Evolutionary conservation across 2,113 vertebrate genomes (phyloP).

Genomic region (Chitala chitala): DNA sequence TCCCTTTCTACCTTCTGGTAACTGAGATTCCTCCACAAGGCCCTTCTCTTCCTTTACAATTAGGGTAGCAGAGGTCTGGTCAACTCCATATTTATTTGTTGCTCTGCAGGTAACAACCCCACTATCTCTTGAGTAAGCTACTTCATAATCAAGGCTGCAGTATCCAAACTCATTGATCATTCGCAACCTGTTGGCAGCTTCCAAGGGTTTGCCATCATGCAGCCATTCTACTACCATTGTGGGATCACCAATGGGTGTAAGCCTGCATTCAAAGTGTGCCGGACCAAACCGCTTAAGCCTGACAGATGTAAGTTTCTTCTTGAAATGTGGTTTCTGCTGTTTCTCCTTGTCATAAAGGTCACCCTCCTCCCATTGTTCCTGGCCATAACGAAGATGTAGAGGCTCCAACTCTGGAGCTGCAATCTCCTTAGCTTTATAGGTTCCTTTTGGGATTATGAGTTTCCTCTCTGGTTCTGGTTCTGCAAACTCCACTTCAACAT

Average conservation of each 20-base stretch:
- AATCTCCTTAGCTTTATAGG: slow-evolving; percentile 93
- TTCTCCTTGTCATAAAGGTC: slow-evolving; percentile 89
- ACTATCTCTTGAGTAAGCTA: slow-evolving; percentile 82
- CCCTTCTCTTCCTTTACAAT: slow-evolving; percentile 86
- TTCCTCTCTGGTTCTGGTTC: slow-evolving; percentile 84
- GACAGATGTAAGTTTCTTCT: slow-evolving; percentile 83
- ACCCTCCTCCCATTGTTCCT: slow-evolving; percentile 89
- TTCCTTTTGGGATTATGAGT: slow-evolving; percentile 87
- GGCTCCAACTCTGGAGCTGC: slow-evolving; percentile 90
- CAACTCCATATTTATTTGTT: no score
- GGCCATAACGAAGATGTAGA: slow-evolving; percentile 80
- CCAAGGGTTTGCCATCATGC: slow-evolving; percentile 80
- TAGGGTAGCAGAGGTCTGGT: no score
- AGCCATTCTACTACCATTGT: slow-evolving; percentile 86
- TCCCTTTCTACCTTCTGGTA: slow-evolving; percentile 76
- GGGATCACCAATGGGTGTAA: slow-evolving; percentile 84
- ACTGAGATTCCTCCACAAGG: slow-evolving; percentile 78
- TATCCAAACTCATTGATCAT: slow-evolving; percentile 90
- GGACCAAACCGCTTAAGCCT: slow-evolving; percentile 78
- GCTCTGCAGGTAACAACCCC: slow-evolving; percentile 83
- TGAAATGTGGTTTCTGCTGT: slow-evolving; percentile 85
- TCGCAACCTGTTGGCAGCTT: slow-evolving; percentile 79
- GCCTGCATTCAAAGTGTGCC: slow-evolving; percentile 80
- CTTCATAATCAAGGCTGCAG: slow-evolving; percentile 80
- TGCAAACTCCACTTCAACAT: slow-evolving; percentile 81